Base-by-base conservation (phyloP, 2,888 invertebrate genomes). In the Tetragnatha montana region DNA sequence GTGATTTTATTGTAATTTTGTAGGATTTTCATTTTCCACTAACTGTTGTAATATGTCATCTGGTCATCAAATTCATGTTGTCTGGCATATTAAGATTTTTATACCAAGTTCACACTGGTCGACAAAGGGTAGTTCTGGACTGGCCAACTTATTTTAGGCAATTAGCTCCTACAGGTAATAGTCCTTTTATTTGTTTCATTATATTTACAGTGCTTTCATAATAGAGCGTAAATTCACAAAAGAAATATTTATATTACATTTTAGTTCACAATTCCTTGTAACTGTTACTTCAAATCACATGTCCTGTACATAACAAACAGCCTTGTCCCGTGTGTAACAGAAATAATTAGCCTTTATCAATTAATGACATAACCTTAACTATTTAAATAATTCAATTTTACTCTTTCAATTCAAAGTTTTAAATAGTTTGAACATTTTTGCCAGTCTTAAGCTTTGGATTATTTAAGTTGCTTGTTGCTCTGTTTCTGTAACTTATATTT, bases 1-100 rank as follows among this genome's bases (percentile, higher is more conserved):
- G 60, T 0, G 1, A 35, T 51, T 3, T 19, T 47, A 49, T 7
- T 73, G 91, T 92, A 91, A 35, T 90, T 91, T 95, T 95, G 87
- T 94, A 99, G 97, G 96, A 95, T 92, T 96, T 98, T 93, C 95
- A 96, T 92, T 98, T 96, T 93, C 99, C 99, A 0, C 94, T 99
- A 84, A 95, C 96, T 0, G 96, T 98, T 87, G 98, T 99, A 8
- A 95, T 96, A 93, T 96, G 97, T 92, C 99, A 99, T 94, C 94
- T 99, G 92, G 94, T 97, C 51, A 94, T 98, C 74, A 99, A 99
- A 94, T 98, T 97, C 94, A 91, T 96, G 8, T 94, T 98, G 81
- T 96, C 99, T 0, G 95, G 95, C 7, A 81, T 96, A 17, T 95
- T 97, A 71, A 95, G 98, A 51, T 51, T 70, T 10, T 50, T 91